Percentiles rank a stretch among this genome's conserved stretches.
phyloP scores from a whole-genome alignment of 2,113 vertebrate species.

The Datnioides undecimradiatus region DNA sequence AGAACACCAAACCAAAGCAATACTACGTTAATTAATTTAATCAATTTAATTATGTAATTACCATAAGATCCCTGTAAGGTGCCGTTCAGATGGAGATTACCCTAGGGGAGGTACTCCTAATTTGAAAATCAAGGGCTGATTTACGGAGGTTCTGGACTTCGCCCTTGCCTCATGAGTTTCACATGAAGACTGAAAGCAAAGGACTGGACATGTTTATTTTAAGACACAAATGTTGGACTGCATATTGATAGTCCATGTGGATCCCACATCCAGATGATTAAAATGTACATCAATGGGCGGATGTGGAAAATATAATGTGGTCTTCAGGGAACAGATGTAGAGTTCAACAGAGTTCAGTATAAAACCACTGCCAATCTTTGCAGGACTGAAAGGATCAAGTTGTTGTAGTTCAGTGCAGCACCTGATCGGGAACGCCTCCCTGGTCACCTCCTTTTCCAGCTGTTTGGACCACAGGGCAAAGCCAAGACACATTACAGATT shows the following conservation, averaged over 20 bases:
- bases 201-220: background rate
- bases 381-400: background rate
- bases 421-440: background rate
- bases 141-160: background rate
- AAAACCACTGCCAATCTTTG: background rate
- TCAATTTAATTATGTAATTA: no score
- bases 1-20: background rate
- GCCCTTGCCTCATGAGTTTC: background rate
- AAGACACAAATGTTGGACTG: background rate
- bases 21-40: background rate
- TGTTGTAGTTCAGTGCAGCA: background rate
- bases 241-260: background rate
- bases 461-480: conserved; percentile 4
- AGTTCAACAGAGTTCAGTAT: background rate
- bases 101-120: background rate
- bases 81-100: no score
- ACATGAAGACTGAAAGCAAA: background rate
- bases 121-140: background rate
- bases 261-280: background rate
- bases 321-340: background rate
- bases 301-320: background rate
- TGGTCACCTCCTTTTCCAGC: background rate
- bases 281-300: background rate
- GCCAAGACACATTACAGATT: conserved; percentile 4
- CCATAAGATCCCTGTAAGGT: no score